phyloP scores from a whole-genome alignment of 2,113 vertebrate species.

The Chloebia gouldiae region DNA sequence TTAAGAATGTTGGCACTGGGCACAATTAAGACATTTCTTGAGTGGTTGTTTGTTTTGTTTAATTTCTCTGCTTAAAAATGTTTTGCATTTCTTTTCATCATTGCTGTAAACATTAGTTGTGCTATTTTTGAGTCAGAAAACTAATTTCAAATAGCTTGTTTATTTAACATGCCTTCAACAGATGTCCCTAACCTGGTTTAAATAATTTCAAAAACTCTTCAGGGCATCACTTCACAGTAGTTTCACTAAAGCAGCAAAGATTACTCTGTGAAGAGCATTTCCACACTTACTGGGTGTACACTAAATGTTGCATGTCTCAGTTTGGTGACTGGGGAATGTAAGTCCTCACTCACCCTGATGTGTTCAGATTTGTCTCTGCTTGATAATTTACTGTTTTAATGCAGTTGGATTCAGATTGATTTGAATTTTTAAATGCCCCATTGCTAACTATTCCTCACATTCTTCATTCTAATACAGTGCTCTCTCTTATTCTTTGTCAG shows the following conservation, averaged over 20 bases:
- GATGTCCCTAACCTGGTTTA: background rate
- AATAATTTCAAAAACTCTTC: background rate
- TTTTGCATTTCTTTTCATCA: background rate
- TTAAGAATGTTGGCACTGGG: background rate
- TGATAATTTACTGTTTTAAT: background rate
- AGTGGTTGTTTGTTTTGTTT: background rate
- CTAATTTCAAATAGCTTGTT: background rate
- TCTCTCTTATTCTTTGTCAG: conserved; percentile 54
- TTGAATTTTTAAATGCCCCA: background rate
- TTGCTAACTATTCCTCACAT: background rate
- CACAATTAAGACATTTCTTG: background rate
- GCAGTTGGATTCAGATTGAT: background rate
- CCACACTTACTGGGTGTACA: background rate
- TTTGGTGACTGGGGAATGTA: background rate
- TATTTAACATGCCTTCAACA: background rate
- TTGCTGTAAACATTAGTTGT: background rate
- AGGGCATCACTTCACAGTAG: background rate
- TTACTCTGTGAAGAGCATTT: background rate
- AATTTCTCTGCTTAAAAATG: background rate
- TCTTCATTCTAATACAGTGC: background rate
- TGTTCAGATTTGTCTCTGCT: background rate
- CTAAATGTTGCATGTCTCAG: background rate
- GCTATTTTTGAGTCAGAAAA: background rate
- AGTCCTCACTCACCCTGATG: background rate
- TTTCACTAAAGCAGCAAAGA: background rate